Percentiles rank a stretch among this genome's conserved stretches.
These are phyloP conservation scores for Micrastur ruficollis DNA, from an alignment of 2,797 vertebrate genomes.

Conservation along the genomic window DNA sequence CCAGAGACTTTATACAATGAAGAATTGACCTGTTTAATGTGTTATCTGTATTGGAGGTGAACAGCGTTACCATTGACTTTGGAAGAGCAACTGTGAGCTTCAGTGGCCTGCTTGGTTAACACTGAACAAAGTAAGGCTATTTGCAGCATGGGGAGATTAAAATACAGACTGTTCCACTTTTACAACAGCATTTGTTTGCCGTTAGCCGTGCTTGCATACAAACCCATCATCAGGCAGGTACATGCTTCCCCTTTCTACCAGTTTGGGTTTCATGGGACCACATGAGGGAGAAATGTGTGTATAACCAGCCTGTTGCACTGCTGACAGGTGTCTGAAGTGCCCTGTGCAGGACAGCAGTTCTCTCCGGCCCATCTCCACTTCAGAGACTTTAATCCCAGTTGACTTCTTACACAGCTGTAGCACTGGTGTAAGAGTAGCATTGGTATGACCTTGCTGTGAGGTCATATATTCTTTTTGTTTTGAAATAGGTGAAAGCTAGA, in stretches of 20 bases:
- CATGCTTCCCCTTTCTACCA: not conserved
- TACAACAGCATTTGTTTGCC: not conserved
- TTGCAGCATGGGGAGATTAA: not conserved
- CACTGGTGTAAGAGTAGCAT: not conserved
- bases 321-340: not conserved
- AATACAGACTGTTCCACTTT: not conserved
- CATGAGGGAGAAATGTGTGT: not conserved
- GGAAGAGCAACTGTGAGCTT: not conserved
- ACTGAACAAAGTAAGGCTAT: not conserved
- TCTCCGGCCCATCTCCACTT: not conserved
- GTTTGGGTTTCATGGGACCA: not conserved
- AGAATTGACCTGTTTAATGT: not conserved
- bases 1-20: not conserved
- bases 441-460: not conserved
- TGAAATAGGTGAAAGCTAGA: not conserved
- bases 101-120: not conserved
- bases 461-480: not conserved
- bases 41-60: not conserved
- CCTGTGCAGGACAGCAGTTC: rapidly evolving
- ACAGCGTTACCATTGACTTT: not conserved
- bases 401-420: not conserved
- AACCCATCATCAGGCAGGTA: not conserved
- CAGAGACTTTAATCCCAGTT: not conserved
- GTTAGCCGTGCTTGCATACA: not conserved
- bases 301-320: not conserved